Percentiles rank a stretch among this genome's conserved stretches.
These are phyloP conservation scores for Phyllotis vaccarum DNA, from an alignment of 2,797 vertebrate genomes.

Conservation along the genomic window DNA sequence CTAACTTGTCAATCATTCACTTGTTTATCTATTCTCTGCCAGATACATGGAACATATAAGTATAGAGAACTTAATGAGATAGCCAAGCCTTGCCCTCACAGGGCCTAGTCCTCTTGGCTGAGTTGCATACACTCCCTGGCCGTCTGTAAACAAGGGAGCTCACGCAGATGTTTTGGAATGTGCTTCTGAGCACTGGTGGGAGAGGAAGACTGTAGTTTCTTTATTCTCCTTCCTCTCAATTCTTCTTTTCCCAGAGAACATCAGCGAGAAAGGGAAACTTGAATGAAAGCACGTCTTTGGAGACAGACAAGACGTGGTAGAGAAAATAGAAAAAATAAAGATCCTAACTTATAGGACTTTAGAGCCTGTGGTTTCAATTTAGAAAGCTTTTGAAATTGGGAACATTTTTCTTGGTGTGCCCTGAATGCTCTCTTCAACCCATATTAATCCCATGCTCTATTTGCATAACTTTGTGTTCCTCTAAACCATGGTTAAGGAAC, in stretches of 20 bases:
- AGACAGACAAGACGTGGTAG: not conserved
- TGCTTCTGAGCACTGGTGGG: not conserved
- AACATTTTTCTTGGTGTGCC: conserved; percentile 44
- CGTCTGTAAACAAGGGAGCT: conserved; percentile 59
- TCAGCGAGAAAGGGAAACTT: not conserved
- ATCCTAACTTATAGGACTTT: conserved; percentile 47
- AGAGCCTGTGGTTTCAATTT: conserved; percentile 71
- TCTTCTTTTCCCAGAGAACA: not conserved
- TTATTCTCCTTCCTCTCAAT: not conserved
- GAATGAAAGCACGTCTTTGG: conserved; percentile 22
- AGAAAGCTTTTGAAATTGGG: conserved; percentile 65
- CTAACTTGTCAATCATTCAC: not conserved
- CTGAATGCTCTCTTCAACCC: conserved; percentile 23
- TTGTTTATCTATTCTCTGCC: conserved; percentile 6
- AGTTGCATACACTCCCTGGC: conserved; percentile 31
- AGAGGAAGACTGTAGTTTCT: not conserved
- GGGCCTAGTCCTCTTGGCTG: not conserved
- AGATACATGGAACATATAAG: not conserved
- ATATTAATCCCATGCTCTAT: conserved; percentile 18
- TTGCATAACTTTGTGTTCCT: conserved; percentile 47
- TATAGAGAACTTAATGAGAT: not conserved
- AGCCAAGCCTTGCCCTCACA: not conserved
- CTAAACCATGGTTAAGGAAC: not conserved
- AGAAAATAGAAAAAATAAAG: not conserved
- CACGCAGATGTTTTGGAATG: conserved; percentile 54